Evolutionary conservation across 2,888 invertebrate genomes (phyloP).

Genomic region (Rotaria socialis): DNA sequence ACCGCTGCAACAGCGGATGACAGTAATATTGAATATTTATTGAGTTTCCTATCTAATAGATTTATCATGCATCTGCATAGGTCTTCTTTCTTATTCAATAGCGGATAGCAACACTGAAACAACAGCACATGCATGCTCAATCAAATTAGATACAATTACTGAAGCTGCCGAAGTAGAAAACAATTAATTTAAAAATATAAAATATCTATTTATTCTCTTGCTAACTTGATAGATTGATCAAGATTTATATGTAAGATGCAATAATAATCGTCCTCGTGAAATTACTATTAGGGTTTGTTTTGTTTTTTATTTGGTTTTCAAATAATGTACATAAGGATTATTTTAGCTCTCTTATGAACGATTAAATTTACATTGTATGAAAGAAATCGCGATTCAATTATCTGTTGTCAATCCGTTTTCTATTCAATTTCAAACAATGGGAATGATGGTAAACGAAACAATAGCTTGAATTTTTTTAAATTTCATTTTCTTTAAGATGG

Average conservation of each 20-base stretch:
- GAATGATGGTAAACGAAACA: constrained; percentile 3
- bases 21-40: not conserved
- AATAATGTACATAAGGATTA: not conserved
- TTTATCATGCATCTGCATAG: not conserved
- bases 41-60: not conserved
- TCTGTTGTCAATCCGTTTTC: constrained; percentile 18
- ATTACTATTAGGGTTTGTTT: not conserved
- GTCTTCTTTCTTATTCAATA: constrained; percentile 6
- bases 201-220: not conserved
- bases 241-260: constrained; percentile 30
- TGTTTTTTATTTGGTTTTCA: not conserved
- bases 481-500: not conserved
- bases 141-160: not conserved
- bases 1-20: not conserved
- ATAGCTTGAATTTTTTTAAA: not conserved
- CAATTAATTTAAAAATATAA: not conserved
- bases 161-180: not conserved
- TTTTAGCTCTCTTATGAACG: constrained; percentile 24
- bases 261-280: constrained; percentile 1
- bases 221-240: not conserved
- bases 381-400: not conserved
- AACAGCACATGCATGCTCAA: constrained; percentile 11
- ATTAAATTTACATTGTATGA: constrained; percentile 30
- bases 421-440: constrained; percentile 36
- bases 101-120: not conserved